These are phyloP conservation scores for Clarias gariepinus DNA, from an alignment of 2,113 vertebrate genomes.

Conservation along the genomic window DNA sequence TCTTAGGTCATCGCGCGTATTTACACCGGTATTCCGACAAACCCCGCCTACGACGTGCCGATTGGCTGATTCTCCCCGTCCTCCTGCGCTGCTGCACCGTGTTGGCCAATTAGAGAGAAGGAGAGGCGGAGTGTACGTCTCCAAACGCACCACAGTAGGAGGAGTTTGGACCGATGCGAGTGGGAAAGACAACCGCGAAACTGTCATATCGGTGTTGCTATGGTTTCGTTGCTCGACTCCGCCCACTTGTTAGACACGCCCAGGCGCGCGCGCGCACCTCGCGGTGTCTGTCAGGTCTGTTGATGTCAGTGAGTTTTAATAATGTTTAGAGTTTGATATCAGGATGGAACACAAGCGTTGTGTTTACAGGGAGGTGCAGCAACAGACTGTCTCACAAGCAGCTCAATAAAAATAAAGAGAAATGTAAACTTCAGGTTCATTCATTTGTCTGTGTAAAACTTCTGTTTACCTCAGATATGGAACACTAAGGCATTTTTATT, in stretches of 20 bases:
- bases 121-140: too few relatives aligned
- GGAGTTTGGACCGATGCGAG: not conserved
- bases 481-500: not conserved
- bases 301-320: not conserved
- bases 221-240: not conserved
- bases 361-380: not conserved
- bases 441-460: not conserved
- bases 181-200: not conserved
- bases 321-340: not conserved
- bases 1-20: constrained; percentile 59
- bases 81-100: accelerated
- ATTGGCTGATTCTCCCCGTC: not conserved
- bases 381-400: not conserved
- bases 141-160: not conserved
- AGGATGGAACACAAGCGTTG: not conserved
- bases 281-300: not conserved
- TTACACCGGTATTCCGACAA: constrained; percentile 20
- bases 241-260: not conserved
- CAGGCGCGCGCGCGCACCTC: not conserved
- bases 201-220: not conserved
- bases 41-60: not conserved
- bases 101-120: not conserved
- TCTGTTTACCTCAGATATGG: too few relatives aligned
- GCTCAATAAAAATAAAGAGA: not conserved
- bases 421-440: not conserved